A percentile compares a stretch with the other conserved stretches of the same genome.
Evolutionary conservation across 2,888 invertebrate genomes (phyloP).

Genomic region (Fragum sueziense): DNA sequence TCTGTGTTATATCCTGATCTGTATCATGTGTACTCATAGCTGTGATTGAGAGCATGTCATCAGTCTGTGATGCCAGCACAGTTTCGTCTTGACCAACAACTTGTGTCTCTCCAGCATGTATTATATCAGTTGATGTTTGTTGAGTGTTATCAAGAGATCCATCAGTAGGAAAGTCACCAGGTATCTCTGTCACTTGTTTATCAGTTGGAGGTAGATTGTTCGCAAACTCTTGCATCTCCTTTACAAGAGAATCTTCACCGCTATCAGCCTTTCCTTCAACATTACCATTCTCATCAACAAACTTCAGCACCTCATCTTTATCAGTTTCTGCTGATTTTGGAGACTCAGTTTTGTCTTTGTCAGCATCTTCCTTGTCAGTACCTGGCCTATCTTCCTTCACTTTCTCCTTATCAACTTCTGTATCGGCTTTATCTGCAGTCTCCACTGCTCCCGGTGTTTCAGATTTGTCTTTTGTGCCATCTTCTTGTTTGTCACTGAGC

Average conservation of each 20-base stretch:
- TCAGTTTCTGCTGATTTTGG: not conserved
- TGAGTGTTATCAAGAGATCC: not conserved
- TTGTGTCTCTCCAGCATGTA: not conserved
- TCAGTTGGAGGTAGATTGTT: not conserved
- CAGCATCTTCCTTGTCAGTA: not conserved
- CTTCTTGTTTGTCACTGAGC: not conserved
- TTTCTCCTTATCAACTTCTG: not conserved
- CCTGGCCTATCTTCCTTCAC: not conserved
- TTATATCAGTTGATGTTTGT: not conserved
- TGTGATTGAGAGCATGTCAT: not conserved
- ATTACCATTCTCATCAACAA: slow-evolving; percentile 39
- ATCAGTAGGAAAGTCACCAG: slow-evolving; percentile 1
- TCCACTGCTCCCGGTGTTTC: not conserved
- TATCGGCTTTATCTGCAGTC: not conserved
- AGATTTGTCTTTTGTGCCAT: not conserved
- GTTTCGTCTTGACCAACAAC: not conserved
- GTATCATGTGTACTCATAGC: not conserved
- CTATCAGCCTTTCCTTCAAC: slow-evolving; percentile 14
- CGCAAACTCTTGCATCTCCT: slow-evolving; percentile 7
- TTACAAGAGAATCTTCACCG: not conserved
- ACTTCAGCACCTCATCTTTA: slow-evolving; percentile 28
- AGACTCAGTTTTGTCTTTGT: not conserved
- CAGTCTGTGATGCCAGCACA: too few relatives aligned
- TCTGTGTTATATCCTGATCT: not conserved
- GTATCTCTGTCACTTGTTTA: not conserved